Evolutionary conservation across 2,888 invertebrate species (phyloP).

Genomic region (Prosapia bicincta): DNA sequence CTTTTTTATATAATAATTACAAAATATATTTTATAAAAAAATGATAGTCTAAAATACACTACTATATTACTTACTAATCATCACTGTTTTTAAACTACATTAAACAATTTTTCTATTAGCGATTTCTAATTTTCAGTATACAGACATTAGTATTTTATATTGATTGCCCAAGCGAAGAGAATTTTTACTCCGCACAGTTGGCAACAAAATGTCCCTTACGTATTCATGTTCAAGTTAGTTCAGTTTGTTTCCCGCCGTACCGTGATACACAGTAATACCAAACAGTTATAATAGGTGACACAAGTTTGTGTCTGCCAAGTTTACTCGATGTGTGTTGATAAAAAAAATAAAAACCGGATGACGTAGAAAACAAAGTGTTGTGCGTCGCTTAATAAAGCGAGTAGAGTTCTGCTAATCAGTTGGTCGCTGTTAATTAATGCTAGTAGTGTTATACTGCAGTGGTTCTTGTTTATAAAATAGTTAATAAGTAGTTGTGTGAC

Average conservation of each 20-base stretch:
- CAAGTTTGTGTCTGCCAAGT: too few species aligned
- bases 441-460: background rate
- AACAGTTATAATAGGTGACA: too few species aligned
- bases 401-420: background rate
- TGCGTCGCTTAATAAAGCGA: background rate
- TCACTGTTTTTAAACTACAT: too few species aligned
- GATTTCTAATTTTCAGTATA: too few species aligned
- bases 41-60: too few species aligned
- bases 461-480: background rate
- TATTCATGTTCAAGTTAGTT: background rate
- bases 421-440: background rate
- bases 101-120: too few species aligned
- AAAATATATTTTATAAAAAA: too few species aligned
- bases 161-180: background rate
- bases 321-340: too few species aligned
- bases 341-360: too few species aligned
- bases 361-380: too few species aligned
- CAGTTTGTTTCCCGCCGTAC: background rate
- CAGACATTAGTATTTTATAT: background rate
- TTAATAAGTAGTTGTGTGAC: background rate
- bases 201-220: slow-evolving; percentile 2
- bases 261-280: background rate
- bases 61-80: too few species aligned
- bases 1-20: too few species aligned
- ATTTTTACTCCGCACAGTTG: background rate